Evolutionary conservation across 2,113 vertebrate species (phyloP).

Genomic region (Aldabrachelys gigantea): DNA sequence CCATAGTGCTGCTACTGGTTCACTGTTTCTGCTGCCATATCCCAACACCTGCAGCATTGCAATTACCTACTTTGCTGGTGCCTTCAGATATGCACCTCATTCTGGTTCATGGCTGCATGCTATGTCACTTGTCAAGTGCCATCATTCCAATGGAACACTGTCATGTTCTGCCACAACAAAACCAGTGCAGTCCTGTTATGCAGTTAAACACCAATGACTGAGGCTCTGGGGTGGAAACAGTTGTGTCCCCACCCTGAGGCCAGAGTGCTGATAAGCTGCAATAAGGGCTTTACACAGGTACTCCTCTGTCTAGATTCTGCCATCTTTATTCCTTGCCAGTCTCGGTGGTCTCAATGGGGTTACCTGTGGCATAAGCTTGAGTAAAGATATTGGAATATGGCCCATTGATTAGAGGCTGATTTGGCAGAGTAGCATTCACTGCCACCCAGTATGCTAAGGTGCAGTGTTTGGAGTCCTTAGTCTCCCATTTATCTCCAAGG

Average conservation of each 20-base stretch:
- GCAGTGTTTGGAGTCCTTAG: neutral
- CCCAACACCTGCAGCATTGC: neutral
- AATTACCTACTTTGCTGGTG: neutral
- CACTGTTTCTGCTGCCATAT: neutral
- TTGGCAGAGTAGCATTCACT: neutral
- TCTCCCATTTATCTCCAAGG: neutral
- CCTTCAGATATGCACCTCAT: neutral
- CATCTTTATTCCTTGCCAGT: neutral
- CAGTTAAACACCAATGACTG: neutral
- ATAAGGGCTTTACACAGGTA: neutral
- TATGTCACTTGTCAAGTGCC: neutral
- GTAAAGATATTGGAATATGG: neutral
- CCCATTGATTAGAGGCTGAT: neutral
- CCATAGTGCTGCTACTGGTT: constrained; percentile 20
- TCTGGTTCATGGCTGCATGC: neutral
- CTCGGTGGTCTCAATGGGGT: neutral
- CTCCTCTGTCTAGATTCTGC: neutral
- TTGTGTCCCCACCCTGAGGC: neutral
- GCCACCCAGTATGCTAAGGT: neutral
- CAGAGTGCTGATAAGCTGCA: neutral
- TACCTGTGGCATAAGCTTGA: neutral
- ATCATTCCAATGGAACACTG: neutral
- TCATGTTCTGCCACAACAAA: rapidly evolving
- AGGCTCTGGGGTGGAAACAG: neutral
- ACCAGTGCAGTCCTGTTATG: rapidly evolving